Conservation (phyloP, 2,888 invertebrate genomes). For the Smittia sp. region DNA sequence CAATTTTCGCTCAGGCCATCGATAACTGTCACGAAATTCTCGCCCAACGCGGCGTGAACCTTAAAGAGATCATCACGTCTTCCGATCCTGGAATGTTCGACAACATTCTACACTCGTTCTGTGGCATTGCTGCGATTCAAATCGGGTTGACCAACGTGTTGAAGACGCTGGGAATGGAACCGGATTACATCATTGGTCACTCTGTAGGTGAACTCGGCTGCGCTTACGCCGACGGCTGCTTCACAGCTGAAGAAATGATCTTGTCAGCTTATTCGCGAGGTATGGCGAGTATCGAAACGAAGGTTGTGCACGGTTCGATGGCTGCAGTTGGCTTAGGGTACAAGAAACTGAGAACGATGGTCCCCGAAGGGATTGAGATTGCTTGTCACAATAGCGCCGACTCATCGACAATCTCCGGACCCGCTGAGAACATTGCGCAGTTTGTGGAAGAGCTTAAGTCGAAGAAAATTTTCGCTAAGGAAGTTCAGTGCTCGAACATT, state of each 20-base stretch:
- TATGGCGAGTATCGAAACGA: constrained; percentile 67
- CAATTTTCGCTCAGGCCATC: constrained; percentile 70
- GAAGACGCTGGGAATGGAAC: constrained; percentile 59
- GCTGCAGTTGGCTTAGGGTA: constrained; percentile 76
- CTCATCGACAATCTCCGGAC: constrained; percentile 89
- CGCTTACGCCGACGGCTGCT: constrained; percentile 90
- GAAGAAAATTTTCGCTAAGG: constrained; percentile 75
- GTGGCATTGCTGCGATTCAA: constrained; percentile 69
- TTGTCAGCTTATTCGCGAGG: constrained; percentile 81
- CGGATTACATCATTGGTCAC: constrained; percentile 80
- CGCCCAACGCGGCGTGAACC: constrained; percentile 57
- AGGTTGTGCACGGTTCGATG: constrained; percentile 76
- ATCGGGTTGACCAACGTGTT: constrained; percentile 66
- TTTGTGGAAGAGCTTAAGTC: constrained; percentile 66
- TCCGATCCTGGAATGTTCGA: constrained; percentile 61
- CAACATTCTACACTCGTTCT: constrained; percentile 67
- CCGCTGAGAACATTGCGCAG: constrained; percentile 63
- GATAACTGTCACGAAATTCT: constrained; percentile 59
- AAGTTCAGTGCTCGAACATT: constrained; percentile 82
- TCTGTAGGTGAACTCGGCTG: constrained; percentile 94
- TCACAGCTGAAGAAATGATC: constrained; percentile 84
- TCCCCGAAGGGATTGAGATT: constrained; percentile 74
- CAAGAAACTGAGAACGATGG: constrained; percentile 57
- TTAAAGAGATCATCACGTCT: constrained; percentile 64
- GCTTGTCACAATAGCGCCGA: constrained; percentile 86